Percentiles rank a stretch among this genome's conserved stretches.
Evolutionary conservation across 2,888 invertebrate species (phyloP).

Genomic region (Hypena proboscidalis): DNA sequence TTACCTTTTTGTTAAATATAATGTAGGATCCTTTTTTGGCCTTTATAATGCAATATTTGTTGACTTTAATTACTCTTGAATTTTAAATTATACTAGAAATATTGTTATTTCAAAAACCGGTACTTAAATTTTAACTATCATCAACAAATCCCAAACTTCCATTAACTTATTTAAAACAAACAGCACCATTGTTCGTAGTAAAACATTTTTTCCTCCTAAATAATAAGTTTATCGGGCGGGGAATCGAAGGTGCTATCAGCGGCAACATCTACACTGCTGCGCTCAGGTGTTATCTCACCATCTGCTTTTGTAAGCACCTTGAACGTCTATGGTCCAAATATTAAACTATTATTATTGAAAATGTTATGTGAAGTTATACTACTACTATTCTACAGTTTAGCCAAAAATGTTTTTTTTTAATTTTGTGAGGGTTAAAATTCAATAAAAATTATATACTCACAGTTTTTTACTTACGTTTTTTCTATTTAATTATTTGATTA

Average conservation of each 20-base stretch:
- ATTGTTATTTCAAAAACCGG: neutral
- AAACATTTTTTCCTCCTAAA: constrained; percentile 63
- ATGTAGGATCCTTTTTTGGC: no score
- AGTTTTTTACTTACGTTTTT: no score
- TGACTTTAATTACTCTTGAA: no score
- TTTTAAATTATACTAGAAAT: no score
- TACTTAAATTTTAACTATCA: no score
- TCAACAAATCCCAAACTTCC: neutral
- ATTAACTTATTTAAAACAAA: constrained; percentile 1
- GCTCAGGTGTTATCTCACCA: constrained; percentile 51
- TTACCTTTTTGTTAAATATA: no score
- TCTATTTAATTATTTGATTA: no score
- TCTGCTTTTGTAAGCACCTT: constrained; percentile 55
- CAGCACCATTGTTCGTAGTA: constrained; percentile 59
- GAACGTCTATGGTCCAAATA: constrained; percentile 40
- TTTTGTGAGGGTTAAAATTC: no score
- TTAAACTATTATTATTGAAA: constrained; percentile 26
- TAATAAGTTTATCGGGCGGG: constrained; percentile 67
- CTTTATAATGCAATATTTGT: no score
- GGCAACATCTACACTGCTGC: constrained; percentile 60
- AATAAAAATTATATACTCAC: no score
- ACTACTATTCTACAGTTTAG: neutral
- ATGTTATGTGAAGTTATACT: neutral
- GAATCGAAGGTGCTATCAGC: constrained; percentile 75
- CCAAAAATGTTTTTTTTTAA: no score